Percentiles rank a stretch among this genome's conserved stretches.
phyloP scores from a whole-genome alignment of 2,113 vertebrate genomes.

The Lipophrys pholis region DNA sequence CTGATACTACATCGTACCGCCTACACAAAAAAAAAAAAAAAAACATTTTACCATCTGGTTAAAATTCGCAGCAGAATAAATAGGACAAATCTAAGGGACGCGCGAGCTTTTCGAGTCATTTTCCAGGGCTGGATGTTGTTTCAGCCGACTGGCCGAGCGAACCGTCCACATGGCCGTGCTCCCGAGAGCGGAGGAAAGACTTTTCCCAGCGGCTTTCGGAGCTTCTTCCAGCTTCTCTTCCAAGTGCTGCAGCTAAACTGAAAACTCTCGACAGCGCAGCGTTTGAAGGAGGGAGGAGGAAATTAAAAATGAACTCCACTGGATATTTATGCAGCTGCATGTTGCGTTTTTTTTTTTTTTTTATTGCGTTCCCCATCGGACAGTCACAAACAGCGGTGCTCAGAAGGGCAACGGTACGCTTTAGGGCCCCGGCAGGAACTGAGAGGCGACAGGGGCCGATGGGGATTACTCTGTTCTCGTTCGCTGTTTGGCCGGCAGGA shows the following conservation, averaged over 20 bases:
- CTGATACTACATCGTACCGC: conserved; percentile 28
- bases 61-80: conserved; percentile 14
- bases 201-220: conserved; percentile 38
- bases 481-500: neutral
- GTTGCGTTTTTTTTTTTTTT: neutral
- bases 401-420: conserved; percentile 33
- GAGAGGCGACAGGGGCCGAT: neutral
- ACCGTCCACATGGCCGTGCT: neutral
- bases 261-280: conserved; percentile 38
- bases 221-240: conserved; percentile 26
- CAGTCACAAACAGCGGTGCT: neutral
- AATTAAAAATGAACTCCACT: conserved; percentile 61
- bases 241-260: conserved; percentile 43
- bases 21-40: conserved; percentile 35
- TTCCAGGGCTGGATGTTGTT: no score
- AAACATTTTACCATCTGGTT: neutral
- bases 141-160: conserved; percentile 8
- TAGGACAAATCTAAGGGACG: neutral
- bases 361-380: conserved; percentile 5
- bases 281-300: conserved; percentile 45
- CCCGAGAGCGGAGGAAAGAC: conserved; percentile 30
- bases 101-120: no score
- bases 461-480: conserved; percentile 33
- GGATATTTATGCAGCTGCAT: conserved; percentile 67
- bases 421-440: conserved; percentile 16